These are phyloP conservation scores for Megathymus violae DNA, from an alignment of 1,140 invertebrate species.

Conservation along the genomic window DNA sequence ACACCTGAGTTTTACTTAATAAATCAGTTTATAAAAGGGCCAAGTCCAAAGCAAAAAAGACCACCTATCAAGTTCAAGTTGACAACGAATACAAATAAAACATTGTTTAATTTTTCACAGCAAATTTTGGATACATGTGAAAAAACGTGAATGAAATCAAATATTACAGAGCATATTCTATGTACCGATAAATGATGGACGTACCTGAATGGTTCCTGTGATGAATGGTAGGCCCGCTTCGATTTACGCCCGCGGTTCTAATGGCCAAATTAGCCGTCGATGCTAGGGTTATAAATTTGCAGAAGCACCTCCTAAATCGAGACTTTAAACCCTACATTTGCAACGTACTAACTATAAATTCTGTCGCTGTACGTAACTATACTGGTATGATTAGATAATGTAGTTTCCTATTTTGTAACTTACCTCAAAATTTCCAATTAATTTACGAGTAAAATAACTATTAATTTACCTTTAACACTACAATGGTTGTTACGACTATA, in stretches of 20 bases:
- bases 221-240: constrained; percentile 40
- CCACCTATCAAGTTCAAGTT: no score
- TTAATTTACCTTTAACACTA: background rate
- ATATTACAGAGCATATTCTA: constrained; percentile 3
- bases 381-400: background rate
- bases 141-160: no score
- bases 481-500: no score
- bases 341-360: constrained; percentile 21
- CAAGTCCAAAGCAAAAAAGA: no score
- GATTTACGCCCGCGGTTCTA: constrained; percentile 41
- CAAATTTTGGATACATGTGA: no score
- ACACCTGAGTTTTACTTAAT: no score
- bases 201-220: constrained; percentile 30
- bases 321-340: constrained; percentile 33
- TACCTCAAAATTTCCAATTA: background rate
- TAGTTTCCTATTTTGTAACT: background rate
- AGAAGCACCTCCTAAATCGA: constrained; percentile 41
- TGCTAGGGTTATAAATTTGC: constrained; percentile 44
- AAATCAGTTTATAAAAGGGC: no score
- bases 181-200: constrained; percentile 7
- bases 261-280: constrained; percentile 46
- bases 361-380: constrained; percentile 11
- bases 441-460: no score
- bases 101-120: no score
- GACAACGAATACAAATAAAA: no score